Conservation (phyloP, 2,113 vertebrate species). For the Cygnus buccinator region DNA sequence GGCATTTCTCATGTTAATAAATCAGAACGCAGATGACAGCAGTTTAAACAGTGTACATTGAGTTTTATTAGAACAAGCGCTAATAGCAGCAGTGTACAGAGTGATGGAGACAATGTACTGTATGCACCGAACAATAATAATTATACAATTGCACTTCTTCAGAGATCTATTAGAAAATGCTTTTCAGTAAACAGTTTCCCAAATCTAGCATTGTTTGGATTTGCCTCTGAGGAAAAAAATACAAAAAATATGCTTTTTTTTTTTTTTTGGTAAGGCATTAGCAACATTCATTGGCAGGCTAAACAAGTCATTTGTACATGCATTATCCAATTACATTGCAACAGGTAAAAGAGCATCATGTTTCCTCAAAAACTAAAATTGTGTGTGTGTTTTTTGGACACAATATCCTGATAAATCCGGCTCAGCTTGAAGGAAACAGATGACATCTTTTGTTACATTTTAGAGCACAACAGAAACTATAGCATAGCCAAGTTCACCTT, state of each 20-base stretch:
- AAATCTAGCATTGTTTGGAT: slow-evolving; percentile 79
- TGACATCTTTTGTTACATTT: slow-evolving; percentile 46
- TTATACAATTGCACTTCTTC: slow-evolving; percentile 90
- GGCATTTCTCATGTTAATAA: slow-evolving; percentile 3
- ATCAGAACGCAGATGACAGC: slow-evolving; percentile 41
- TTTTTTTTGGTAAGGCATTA: slow-evolving; percentile 85
- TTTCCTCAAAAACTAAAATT: slow-evolving; percentile 53
- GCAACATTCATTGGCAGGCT: slow-evolving; percentile 91
- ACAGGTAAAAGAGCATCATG: slow-evolving; percentile 63
- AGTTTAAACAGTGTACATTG: slow-evolving; percentile 71
- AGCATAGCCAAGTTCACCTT: slow-evolving; percentile 44
- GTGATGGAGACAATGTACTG: slow-evolving; percentile 86
- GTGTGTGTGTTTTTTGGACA: background rate
- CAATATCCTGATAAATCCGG: slow-evolving; percentile 23
- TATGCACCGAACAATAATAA: slow-evolving; percentile 72
- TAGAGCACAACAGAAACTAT: slow-evolving; percentile 64
- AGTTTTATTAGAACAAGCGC: slow-evolving; percentile 93
- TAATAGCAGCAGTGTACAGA: slow-evolving; percentile 87
- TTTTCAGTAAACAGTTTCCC: slow-evolving; percentile 77
- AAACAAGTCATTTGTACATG: slow-evolving; percentile 84
- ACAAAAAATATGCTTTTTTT: slow-evolving; percentile 61
- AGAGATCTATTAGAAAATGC: slow-evolving; percentile 83
- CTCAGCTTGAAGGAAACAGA: slow-evolving; percentile 61
- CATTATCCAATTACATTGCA: slow-evolving; percentile 79
- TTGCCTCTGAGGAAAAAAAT: slow-evolving; percentile 71